Conservation (phyloP, 2,888 invertebrate species). For the Scaptomyza parva region DNA sequence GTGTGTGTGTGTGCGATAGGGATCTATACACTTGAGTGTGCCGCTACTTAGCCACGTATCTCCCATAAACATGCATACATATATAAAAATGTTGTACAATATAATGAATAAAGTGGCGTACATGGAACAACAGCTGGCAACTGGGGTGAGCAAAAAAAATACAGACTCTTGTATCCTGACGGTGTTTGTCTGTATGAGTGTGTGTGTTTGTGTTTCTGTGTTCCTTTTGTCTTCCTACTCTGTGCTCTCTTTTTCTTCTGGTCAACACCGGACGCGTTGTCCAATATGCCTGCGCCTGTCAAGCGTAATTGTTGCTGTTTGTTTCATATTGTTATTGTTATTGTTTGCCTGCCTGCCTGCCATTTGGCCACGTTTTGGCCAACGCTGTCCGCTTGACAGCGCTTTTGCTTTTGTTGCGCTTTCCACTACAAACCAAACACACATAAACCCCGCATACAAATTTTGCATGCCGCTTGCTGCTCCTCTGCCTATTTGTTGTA, state of each 20-base stretch:
- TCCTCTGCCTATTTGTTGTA: slow-evolving; percentile 42
- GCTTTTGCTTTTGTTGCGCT: slow-evolving; percentile 42
- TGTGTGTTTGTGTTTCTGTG: not conserved
- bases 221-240: slow-evolving; percentile 34
- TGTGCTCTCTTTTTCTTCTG: slow-evolving; percentile 19
- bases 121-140: slow-evolving; percentile 40
- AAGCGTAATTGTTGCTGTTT: slow-evolving; percentile 59
- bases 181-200: not conserved
- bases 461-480: slow-evolving; percentile 35
- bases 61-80: not conserved
- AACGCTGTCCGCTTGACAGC: slow-evolving; percentile 31
- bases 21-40: slow-evolving; percentile 45
- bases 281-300: slow-evolving; percentile 69
- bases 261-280: slow-evolving; percentile 60
- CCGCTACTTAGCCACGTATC: slow-evolving; percentile 54
- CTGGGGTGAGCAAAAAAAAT: slow-evolving; percentile 14
- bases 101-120: slow-evolving; percentile 55
- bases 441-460: slow-evolving; percentile 17
- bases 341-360: slow-evolving; percentile 20
- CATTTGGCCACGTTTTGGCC: slow-evolving; percentile 25
- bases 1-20: slow-evolving; percentile 15
- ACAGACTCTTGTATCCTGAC: not conserved
- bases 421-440: slow-evolving; percentile 34
- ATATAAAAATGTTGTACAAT: slow-evolving; percentile 24
- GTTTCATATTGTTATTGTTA: slow-evolving; percentile 43